Percentiles rank a stretch among this genome's conserved stretches.
Conservation (phyloP, 2,888 invertebrate genomes). For the Octonoba sinensis region DNA sequence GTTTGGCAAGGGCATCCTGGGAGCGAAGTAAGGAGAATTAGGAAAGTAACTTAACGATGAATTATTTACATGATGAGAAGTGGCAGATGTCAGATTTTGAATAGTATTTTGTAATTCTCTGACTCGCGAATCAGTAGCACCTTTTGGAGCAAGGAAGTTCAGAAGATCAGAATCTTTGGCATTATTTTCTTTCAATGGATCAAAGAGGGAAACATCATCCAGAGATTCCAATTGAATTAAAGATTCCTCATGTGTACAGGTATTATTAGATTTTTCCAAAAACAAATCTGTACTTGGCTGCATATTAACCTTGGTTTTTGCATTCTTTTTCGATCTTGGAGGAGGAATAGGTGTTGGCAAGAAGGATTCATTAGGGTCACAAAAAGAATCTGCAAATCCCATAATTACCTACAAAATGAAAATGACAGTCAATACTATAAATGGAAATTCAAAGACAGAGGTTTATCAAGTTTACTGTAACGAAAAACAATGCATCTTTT, state of each 20-base stretch:
- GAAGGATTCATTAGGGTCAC: constrained; percentile 11
- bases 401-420: constrained; percentile 12
- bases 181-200: constrained; percentile 40
- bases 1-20: constrained; percentile 40
- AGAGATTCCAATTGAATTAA: constrained; percentile 48
- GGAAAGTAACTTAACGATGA: constrained; percentile 16
- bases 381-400: constrained; percentile 55
- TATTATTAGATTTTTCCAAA: neutral
- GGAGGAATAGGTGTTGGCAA: constrained; percentile 58
- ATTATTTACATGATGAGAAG: constrained; percentile 3
- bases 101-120: constrained; percentile 53
- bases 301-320: neutral
- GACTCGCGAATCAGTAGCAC: constrained; percentile 31
- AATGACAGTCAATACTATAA: neutral
- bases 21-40: constrained; percentile 21
- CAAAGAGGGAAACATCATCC: constrained; percentile 46
- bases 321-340: constrained; percentile 48
- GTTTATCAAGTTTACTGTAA: neutral
- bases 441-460: neutral
- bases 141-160: constrained; percentile 34
- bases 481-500: neutral
- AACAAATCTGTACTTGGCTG: neutral
- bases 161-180: constrained; percentile 32
- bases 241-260: constrained; percentile 15
- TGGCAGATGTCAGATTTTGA: constrained; percentile 32